Conservation (phyloP, 2,888 invertebrate genomes). For the Halictus quadricinctus region DNA sequence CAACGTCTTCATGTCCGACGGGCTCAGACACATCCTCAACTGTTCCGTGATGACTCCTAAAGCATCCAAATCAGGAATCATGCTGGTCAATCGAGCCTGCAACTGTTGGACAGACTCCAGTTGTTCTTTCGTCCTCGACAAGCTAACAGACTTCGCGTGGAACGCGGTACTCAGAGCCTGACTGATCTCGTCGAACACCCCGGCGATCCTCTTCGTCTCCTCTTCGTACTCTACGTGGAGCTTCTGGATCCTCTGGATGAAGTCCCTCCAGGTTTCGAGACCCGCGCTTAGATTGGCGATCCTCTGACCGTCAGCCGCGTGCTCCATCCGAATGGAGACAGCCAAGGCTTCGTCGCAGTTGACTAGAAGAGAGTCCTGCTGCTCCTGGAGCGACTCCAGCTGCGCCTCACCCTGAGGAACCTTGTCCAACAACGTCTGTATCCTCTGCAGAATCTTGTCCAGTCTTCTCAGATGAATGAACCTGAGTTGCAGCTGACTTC, state of each 20-base stretch:
- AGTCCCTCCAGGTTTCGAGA: conserved; percentile 91
- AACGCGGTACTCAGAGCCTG: conserved; percentile 85
- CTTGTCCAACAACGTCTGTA: conserved; percentile 87
- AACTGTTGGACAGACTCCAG: conserved; percentile 86
- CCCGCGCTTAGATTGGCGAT: conserved; percentile 92
- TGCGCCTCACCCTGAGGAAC: conserved; percentile 88
- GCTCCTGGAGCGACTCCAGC: conserved; percentile 85
- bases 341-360: conserved; percentile 91
- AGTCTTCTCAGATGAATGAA: conserved; percentile 91
- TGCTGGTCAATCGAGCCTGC: conserved; percentile 84
- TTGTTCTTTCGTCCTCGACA: conserved; percentile 86
- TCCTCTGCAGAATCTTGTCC: conserved; percentile 87
- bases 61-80: conserved; percentile 87
- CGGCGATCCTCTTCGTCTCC: conserved; percentile 85
- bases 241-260: conserved; percentile 87
- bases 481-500: conserved; percentile 89
- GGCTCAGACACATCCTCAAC: conserved; percentile 92
- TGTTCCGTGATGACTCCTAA: conserved; percentile 91
- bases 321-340: conserved; percentile 91
- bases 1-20: conserved; percentile 91
- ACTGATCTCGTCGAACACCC: conserved; percentile 87
- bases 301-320: conserved; percentile 89
- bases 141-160: conserved; percentile 84
- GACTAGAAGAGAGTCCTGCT: conserved; percentile 87
- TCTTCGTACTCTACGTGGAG: conserved; percentile 87